Percentiles rank a stretch among this genome's conserved stretches.
These are phyloP conservation scores for Phylloscopus whistleri DNA, from an alignment of 2,113 vertebrate species.

Conservation along the genomic window DNA sequence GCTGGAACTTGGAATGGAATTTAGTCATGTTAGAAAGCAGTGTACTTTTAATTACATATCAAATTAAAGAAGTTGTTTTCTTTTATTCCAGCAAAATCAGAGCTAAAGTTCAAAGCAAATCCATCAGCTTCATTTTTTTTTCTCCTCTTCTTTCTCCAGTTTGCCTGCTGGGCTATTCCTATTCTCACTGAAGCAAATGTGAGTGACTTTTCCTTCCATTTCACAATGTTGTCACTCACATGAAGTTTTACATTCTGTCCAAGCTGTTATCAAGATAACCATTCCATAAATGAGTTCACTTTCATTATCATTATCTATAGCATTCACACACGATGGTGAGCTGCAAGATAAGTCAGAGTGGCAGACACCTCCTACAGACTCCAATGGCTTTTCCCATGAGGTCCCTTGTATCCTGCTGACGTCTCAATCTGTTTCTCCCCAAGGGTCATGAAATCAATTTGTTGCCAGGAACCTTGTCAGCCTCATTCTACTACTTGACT, in stretches of 20 bases:
- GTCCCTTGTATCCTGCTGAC: constrained; percentile 40
- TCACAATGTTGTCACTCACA: not conserved
- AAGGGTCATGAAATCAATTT: constrained; percentile 64
- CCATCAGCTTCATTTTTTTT: not conserved
- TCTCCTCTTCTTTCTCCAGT: not conserved
- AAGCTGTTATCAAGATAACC: constrained; percentile 23
- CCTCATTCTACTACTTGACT: constrained; percentile 45
- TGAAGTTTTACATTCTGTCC: constrained; percentile 25
- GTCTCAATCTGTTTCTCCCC: constrained; percentile 56
- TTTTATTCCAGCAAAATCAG: not conserved
- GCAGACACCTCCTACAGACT: constrained; percentile 21
- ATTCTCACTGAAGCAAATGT: not conserved
- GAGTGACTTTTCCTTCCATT: not conserved
- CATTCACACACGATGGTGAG: not conserved
- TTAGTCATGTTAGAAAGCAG: not conserved
- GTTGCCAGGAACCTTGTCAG: constrained; percentile 34
- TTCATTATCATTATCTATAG: constrained; percentile 24
- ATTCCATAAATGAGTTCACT: constrained; percentile 42
- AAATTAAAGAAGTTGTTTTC: not conserved
- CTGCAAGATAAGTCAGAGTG: not conserved
- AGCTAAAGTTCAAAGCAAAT: not conserved
- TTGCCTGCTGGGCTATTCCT: not conserved
- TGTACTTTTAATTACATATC: not conserved
- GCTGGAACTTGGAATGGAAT: not conserved
- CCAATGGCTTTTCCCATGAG: not conserved